phyloP scores from a whole-genome alignment of 1,140 invertebrate genomes.

The Colletes latitarsis region DNA sequence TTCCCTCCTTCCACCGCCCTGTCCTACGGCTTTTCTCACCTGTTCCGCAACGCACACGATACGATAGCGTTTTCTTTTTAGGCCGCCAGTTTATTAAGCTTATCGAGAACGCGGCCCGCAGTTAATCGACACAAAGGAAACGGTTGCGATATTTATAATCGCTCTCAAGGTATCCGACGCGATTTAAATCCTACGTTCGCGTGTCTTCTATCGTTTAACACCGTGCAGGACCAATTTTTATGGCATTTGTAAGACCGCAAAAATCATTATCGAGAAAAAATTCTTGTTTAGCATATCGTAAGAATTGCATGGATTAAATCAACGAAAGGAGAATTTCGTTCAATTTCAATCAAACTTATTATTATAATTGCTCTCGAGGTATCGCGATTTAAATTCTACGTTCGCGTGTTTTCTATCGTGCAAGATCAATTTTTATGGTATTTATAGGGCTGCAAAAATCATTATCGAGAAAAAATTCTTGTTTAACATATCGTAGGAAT shows the following conservation, averaged over 20 bases:
- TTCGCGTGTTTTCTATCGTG: background rate
- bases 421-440: no score
- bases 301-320: no score
- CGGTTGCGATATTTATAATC: constrained; percentile 33
- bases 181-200: background rate
- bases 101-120: constrained; percentile 19
- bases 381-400: background rate
- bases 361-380: constrained; percentile 1
- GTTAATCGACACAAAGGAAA: constrained; percentile 23
- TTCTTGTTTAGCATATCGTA: no score
- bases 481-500: no score
- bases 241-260: no score
- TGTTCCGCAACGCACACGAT: background rate
- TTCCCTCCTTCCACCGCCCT: background rate
- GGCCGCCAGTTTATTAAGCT: constrained; percentile 39
- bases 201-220: background rate
- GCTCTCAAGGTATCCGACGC: background rate
- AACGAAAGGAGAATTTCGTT: no score
- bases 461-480: no score
- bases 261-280: no score
- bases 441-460: no score
- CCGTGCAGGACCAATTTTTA: no score
- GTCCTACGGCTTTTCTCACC: constrained; percentile 21
- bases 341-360: no score
- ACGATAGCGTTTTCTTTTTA: constrained; percentile 36